These are phyloP conservation scores for Drosophila mayaguana DNA, from an alignment of 2,888 invertebrate species.

Conservation along the genomic window DNA sequence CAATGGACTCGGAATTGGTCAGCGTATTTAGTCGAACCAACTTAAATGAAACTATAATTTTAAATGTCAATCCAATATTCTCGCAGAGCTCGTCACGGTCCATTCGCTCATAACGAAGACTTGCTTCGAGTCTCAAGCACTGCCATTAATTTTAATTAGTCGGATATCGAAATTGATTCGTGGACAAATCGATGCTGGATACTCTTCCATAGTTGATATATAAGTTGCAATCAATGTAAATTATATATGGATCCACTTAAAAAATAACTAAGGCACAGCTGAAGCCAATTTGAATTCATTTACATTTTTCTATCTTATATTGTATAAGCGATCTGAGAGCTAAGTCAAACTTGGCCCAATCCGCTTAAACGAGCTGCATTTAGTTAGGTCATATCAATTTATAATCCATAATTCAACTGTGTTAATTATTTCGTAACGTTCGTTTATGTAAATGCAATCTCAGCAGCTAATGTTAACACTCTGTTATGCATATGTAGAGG, in stretches of 20 bases:
- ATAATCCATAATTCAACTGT: slow-evolving; percentile 1
- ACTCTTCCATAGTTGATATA: slow-evolving; percentile 5
- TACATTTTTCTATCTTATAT: neutral
- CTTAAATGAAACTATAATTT: slow-evolving; percentile 10
- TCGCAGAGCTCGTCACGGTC: slow-evolving; percentile 5
- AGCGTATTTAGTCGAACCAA: neutral
- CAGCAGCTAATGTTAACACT: slow-evolving; percentile 2
- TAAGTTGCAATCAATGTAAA: neutral
- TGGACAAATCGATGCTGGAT: slow-evolving; percentile 3
- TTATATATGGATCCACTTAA: slow-evolving; percentile 4
- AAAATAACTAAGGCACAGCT: neutral
- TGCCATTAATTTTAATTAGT: slow-evolving; percentile 11
- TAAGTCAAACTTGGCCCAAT: neutral
- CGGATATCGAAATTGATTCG: neutral
- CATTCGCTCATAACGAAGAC: slow-evolving; percentile 10
- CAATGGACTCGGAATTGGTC: neutral
- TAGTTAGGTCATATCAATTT: neutral
- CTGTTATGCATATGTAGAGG: neutral
- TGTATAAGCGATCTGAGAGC: neutral
- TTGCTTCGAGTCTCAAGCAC: neutral
- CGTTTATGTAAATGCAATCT: neutral
- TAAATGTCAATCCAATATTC: slow-evolving; percentile 22
- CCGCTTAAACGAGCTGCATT: neutral
- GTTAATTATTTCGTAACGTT: neutral
- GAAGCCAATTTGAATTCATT: neutral